These are phyloP conservation scores for Denticeps clupeoides DNA, from an alignment of 2,797 vertebrate genomes.

Conservation along the genomic window DNA sequence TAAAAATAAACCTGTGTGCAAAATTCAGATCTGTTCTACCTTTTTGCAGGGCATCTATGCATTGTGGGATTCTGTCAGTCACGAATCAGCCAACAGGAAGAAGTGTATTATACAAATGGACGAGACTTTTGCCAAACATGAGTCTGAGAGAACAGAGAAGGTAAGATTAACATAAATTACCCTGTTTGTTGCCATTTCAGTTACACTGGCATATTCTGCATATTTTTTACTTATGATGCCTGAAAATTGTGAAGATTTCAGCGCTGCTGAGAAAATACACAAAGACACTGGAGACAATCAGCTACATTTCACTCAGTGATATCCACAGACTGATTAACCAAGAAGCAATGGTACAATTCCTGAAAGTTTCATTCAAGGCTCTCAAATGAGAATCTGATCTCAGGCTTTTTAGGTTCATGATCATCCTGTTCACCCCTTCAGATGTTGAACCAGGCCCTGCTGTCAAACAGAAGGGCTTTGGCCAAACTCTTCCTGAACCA, in stretches of 20 bases:
- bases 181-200: too few species aligned
- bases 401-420: background rate
- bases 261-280: slow-evolving; percentile 57
- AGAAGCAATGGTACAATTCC: slow-evolving; percentile 68
- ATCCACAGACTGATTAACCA: slow-evolving; percentile 61
- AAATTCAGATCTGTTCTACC: background rate
- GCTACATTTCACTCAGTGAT: slow-evolving; percentile 56
- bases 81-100: slow-evolving; percentile 45
- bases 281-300: slow-evolving; percentile 57
- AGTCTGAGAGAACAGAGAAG: slow-evolving; percentile 45
- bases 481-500: slow-evolving; percentile 63
- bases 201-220: too few species aligned
- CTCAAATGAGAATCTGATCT: too few species aligned
- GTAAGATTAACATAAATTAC: slow-evolving; percentile 40
- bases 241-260: slow-evolving; percentile 71
- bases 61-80: slow-evolving; percentile 51
- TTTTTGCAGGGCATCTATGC: slow-evolving; percentile 51
- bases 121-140: slow-evolving; percentile 40
- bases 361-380: background rate
- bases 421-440: slow-evolving; percentile 33
- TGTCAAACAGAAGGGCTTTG: slow-evolving; percentile 67
- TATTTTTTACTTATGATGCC: too few species aligned
- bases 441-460: slow-evolving; percentile 71
- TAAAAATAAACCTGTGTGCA: background rate
- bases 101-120: slow-evolving; percentile 53